Percentiles rank a stretch among this genome's conserved stretches.
phyloP scores from a whole-genome alignment of 2,113 vertebrate species.

The Bambusicola thoracicus region DNA sequence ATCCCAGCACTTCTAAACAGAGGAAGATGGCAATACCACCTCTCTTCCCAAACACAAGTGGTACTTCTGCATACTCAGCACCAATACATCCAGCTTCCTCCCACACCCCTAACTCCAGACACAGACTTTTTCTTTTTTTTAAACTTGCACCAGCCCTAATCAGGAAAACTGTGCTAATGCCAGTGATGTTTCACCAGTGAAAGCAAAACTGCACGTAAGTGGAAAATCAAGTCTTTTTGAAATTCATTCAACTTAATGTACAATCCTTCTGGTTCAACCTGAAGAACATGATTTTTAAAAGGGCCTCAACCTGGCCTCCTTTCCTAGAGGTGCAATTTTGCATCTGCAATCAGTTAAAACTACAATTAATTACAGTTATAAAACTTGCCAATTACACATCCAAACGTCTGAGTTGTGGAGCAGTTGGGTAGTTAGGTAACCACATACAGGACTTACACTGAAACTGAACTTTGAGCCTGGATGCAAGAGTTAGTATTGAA shows the following conservation, averaged over 20 bases:
- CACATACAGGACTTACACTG: background rate
- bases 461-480: background rate
- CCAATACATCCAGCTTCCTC: constrained; percentile 27
- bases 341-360: constrained; percentile 59
- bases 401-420: constrained; percentile 43
- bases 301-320: constrained; percentile 35
- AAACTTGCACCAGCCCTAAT: background rate
- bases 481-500: background rate
- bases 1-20: constrained; percentile 12
- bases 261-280: constrained; percentile 55
- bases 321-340: constrained; percentile 63
- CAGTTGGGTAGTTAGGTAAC: constrained; percentile 25
- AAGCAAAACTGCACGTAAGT: constrained; percentile 42
- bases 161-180: constrained; percentile 16
- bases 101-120: constrained; percentile 50
- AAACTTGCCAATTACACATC: constrained; percentile 38
- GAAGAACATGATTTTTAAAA: constrained; percentile 60
- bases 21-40: background rate
- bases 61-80: background rate
- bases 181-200: constrained; percentile 19
- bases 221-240: constrained; percentile 37
- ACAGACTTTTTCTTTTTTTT: background rate
- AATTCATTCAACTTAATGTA: constrained; percentile 40
- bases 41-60: constrained; percentile 22
- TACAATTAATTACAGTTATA: constrained; percentile 53